Conservation (phyloP, 2,797 vertebrate species). For the Adrianichthys oophorus region DNA sequence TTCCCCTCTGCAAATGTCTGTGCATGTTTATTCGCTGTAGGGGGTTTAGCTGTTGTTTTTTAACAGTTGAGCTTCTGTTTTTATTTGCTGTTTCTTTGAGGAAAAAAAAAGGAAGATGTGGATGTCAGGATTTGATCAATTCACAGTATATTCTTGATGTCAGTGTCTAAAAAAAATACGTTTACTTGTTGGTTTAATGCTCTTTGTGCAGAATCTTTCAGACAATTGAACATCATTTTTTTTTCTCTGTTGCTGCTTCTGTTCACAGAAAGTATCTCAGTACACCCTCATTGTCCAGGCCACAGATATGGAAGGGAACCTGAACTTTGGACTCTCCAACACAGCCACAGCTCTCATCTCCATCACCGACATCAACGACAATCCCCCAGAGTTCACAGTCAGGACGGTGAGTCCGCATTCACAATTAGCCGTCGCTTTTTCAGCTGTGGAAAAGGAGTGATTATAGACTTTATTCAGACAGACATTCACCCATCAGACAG, state of each 20-base stretch:
- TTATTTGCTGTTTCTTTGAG: neutral
- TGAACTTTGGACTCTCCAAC: slow-evolving; percentile 96
- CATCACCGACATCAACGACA: slow-evolving; percentile 96
- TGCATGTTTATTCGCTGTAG: slow-evolving; percentile 19
- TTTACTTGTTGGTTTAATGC: neutral
- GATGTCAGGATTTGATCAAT: slow-evolving; percentile 4
- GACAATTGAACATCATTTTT: neutral
- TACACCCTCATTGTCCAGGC: slow-evolving; percentile 95
- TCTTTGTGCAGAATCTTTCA: neutral
- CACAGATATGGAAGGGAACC: slow-evolving; percentile 97
- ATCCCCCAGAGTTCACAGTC: slow-evolving; percentile 90
- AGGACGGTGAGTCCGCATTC: slow-evolving; percentile 84
- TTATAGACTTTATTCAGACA: neutral
- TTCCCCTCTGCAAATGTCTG: slow-evolving; percentile 30
- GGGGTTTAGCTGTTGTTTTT: slow-evolving; percentile 22
- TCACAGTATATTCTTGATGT: neutral
- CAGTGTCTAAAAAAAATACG: neutral
- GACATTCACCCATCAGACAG: no score
- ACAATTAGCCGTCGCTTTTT: neutral
- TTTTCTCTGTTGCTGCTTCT: slow-evolving; percentile 8
- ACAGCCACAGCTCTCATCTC: slow-evolving; percentile 94
- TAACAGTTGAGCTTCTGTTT: slow-evolving; percentile 14
- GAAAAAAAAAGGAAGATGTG: slow-evolving; percentile 4
- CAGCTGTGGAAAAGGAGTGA: neutral
- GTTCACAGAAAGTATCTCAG: slow-evolving; percentile 92